Evolutionary conservation across 2,888 invertebrate species (phyloP), one percentile per base, ranked within the genome.

Genomic region (Acronicta alni): DNA sequence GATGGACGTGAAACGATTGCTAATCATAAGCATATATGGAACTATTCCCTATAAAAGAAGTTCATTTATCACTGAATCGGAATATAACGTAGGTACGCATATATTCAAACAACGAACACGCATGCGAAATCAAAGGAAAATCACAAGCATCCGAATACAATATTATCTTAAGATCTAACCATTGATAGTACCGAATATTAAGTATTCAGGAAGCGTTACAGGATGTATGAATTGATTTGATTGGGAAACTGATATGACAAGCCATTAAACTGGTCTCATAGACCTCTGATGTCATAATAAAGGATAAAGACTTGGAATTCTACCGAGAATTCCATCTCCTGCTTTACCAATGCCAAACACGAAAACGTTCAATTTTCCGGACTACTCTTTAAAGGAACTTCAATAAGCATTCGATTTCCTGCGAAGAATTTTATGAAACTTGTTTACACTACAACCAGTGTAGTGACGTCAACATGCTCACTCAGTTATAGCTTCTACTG

Each of bases 161-260:
- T 54, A n/a, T 18, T 51, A 44, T 45, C 47, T 23, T 23, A 5
- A 9, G 47, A 41, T 54, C 51, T 61, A 17, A 9, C 10, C 10
- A 46, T 63, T 48, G 42, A 37, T 51, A 9, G 35, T 47, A 12
- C 32, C 48, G 20, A 49, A 20, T 16, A 58, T 65, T 55, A 61
- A 45, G n/a, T 38, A 67, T 67, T 61, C 61, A 45, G 15, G 44
- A 45, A 38, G 38, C 42, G 39, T 61, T 18, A 7, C 61, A 48
- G 39, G 43, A 53, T 9, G 14, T n/a, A 16, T 49, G 23, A 20
- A 12, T 32, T 42, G 44, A 48, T 46, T 48, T 39, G 54, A 59
- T 59, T 12, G 23, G 35, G 4, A 26, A 9, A 7, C 20, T 8
- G 60, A 66, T 66, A 44, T 7, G 17, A 26, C 4, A 30, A 2